Percentiles rank a stretch among this genome's conserved stretches.
These are phyloP conservation scores for Montipora sp. DNA, from an alignment of 64 coral and sea anemone species.

Conservation along the genomic window DNA sequence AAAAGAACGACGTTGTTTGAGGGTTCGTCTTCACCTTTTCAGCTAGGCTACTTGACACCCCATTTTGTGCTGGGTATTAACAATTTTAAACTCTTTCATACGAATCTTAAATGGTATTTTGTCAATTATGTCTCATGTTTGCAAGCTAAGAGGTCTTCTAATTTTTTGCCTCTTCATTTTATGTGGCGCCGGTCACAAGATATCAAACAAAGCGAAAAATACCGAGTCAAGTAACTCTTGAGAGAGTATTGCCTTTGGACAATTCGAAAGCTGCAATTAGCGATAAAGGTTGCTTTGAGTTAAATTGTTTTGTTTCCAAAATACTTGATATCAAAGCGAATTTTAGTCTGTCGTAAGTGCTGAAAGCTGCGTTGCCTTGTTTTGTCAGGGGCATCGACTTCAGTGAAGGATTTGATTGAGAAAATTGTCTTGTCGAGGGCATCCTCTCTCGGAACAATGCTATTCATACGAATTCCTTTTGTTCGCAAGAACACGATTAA, in stretches of 20 bases:
- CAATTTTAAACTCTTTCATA: not conserved
- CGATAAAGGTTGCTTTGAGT: conserved; percentile 35
- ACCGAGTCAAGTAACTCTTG: conserved; percentile 22
- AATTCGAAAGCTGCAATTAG: conserved; percentile 37
- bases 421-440: not conserved
- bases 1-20: not conserved
- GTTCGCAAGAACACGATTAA: not conserved
- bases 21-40: too few relatives aligned
- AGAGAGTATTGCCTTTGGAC: conserved; percentile 13
- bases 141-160: not conserved
- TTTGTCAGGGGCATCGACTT: not conserved
- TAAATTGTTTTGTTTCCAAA: conserved; percentile 58
- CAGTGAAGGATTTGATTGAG: not conserved
- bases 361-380: not conserved
- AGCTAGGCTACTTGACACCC: too few relatives aligned
- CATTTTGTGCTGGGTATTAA: not conserved
- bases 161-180: not conserved
- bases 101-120: not conserved
- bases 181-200: conserved; percentile 9
- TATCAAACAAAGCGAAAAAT: conserved; percentile 34
- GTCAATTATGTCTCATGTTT: not conserved
- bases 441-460: not conserved
- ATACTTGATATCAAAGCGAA: conserved; percentile 15
- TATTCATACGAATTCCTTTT: not conserved
- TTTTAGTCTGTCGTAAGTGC: not conserved